These are phyloP conservation scores for Ptiloglossa arizonensis DNA, from an alignment of 1,140 invertebrate genomes.

Conservation along the genomic window DNA sequence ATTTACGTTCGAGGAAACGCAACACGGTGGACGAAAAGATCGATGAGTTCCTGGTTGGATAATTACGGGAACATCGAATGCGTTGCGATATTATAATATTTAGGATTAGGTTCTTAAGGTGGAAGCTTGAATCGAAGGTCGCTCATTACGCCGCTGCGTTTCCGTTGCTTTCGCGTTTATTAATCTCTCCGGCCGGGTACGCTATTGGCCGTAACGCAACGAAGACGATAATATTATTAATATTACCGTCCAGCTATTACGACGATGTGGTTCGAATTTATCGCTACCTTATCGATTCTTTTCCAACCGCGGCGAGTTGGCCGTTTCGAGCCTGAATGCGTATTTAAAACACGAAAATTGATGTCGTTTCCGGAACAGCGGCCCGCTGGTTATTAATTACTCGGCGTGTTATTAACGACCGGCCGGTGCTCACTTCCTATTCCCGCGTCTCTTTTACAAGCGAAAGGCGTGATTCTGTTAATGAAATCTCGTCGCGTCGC, in stretches of 20 bases:
- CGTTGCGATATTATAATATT: too few species aligned
- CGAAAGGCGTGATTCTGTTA: neutral
- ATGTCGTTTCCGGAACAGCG: neutral
- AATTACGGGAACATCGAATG: too few species aligned
- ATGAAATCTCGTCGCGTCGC: neutral
- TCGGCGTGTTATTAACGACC: neutral
- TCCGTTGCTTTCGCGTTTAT: too few species aligned
- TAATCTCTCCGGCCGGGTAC: too few species aligned
- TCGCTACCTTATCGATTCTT: neutral
- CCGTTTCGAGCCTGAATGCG: neutral
- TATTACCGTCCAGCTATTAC: too few species aligned
- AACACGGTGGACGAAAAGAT: too few species aligned
- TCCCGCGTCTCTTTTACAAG: neutral
- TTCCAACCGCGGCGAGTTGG: neutral
- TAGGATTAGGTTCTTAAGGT: neutral
- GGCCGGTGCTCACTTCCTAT: neutral
- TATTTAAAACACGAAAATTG: neutral
- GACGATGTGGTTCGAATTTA: neutral
- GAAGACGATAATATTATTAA: neutral
- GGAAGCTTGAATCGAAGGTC: too few species aligned
- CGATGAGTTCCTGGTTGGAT: too few species aligned
- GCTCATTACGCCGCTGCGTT: too few species aligned
- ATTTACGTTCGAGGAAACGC: too few species aligned
- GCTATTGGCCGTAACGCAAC: too few species aligned
- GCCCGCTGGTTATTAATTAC: neutral